phyloP scores from a whole-genome alignment of 2,888 invertebrate genomes.

The Lepidochitona cinerea region DNA sequence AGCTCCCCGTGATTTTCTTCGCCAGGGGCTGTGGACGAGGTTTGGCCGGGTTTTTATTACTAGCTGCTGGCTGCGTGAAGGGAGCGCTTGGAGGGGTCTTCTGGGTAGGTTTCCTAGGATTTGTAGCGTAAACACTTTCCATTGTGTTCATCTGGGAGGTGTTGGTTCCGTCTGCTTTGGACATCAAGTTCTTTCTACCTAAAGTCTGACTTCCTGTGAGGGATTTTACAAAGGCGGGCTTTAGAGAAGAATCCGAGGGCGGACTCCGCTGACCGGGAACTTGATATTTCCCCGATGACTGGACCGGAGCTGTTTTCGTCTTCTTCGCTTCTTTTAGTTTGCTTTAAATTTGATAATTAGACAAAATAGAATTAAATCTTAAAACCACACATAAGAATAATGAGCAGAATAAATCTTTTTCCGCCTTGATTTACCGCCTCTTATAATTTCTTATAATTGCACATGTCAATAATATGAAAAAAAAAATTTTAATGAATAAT shows the following conservation, averaged over 20 bases:
- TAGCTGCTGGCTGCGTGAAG: not conserved
- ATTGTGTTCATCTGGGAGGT: not conserved
- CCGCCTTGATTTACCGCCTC: too few species aligned
- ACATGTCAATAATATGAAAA: too few species aligned
- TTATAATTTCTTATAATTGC: too few species aligned
- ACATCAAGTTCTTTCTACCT: slow-evolving; percentile 38
- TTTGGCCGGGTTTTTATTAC: not conserved
- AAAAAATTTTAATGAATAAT: too few species aligned
- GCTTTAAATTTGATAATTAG: slow-evolving; percentile 33
- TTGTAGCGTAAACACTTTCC: not conserved
- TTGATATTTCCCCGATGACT: not conserved
- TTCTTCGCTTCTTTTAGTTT: slow-evolving; percentile 54
- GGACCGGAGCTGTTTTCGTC: slow-evolving; percentile 54
- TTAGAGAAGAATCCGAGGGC: not conserved
- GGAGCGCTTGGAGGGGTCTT: not conserved
- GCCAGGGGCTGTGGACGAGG: slow-evolving; percentile 5
- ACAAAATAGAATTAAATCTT: not conserved
- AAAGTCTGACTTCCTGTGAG: slow-evolving; percentile 58
- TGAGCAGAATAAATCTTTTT: not conserved
- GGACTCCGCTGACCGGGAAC: not conserved
- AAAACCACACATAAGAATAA: not conserved
- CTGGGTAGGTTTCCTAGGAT: not conserved
- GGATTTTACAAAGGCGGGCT: slow-evolving; percentile 34
- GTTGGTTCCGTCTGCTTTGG: not conserved
- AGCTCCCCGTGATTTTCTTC: slow-evolving; percentile 9